Evolutionary conservation across 2,888 invertebrate species (phyloP).

Genomic region (Auanema sp.): DNA sequence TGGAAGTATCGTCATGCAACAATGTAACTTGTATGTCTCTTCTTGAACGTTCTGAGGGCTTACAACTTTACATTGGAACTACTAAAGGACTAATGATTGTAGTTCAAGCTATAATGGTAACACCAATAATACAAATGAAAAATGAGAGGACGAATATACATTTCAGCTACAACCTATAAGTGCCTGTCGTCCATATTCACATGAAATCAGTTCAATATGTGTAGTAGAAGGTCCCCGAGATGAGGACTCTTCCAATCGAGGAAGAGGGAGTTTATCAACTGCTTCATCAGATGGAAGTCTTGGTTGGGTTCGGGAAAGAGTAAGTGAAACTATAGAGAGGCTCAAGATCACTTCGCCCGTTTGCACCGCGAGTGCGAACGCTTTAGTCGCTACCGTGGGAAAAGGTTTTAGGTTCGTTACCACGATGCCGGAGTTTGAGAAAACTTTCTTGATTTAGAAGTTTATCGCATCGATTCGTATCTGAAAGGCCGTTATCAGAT

Average conservation of each 20-base stretch:
- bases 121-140: too few species aligned
- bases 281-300: slow-evolving; percentile 38
- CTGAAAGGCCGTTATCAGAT: slow-evolving; percentile 28
- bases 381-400: slow-evolving; percentile 18
- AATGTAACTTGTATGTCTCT: slow-evolving; percentile 77
- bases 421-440: not conserved
- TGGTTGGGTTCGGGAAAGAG: slow-evolving; percentile 47
- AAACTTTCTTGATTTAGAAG: slow-evolving; percentile 18
- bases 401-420: slow-evolving; percentile 11
- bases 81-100: slow-evolving; percentile 92
- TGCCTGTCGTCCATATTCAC: slow-evolving; percentile 44
- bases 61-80: slow-evolving; percentile 81
- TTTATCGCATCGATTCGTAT: slow-evolving; percentile 42
- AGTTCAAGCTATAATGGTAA: slow-evolving; percentile 73
- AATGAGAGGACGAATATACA: too few species aligned
- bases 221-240: slow-evolving; percentile 35
- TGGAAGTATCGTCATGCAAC: slow-evolving; percentile 74
- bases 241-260: slow-evolving; percentile 24
- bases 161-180: slow-evolving; percentile 46
- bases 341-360: slow-evolving; percentile 12
- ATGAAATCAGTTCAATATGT: slow-evolving; percentile 29
- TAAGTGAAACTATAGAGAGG: slow-evolving; percentile 45
- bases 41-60: slow-evolving; percentile 63
- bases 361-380: slow-evolving; percentile 20
- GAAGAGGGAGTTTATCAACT: slow-evolving; percentile 19